Conservation (phyloP, 2,797 vertebrate species). For the Channallabes apus region DNA sequence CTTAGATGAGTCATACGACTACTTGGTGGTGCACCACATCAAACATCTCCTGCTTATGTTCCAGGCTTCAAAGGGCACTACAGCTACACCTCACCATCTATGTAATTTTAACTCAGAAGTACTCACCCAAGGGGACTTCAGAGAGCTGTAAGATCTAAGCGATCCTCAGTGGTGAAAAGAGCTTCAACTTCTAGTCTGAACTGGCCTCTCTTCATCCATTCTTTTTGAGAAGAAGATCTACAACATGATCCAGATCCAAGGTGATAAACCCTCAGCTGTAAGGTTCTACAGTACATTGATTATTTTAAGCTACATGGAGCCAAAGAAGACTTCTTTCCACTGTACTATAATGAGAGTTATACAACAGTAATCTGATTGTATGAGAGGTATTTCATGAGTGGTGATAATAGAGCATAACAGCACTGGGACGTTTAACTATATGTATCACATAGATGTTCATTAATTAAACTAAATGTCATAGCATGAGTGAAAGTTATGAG, state of each 20-base stretch:
- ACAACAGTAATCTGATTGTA: too few relatives aligned
- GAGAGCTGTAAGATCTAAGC: not conserved
- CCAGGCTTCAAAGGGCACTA: not conserved
- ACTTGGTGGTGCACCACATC: not conserved
- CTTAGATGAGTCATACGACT: not conserved
- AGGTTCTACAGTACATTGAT: not conserved
- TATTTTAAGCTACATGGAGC: not conserved
- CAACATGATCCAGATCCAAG: not conserved
- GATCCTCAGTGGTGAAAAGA: not conserved
- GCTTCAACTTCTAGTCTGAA: not conserved
- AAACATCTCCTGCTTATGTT: not conserved
- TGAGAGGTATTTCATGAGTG: too few relatives aligned
- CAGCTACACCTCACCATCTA: constrained; percentile 1
- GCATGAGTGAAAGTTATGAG: too few relatives aligned
- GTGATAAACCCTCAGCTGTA: not conserved
- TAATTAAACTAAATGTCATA: too few relatives aligned
- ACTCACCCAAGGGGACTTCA: not conserved
- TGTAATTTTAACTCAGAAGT: not conserved
- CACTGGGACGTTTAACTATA: too few relatives aligned
- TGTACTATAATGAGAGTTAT: not conserved
- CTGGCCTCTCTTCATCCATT: not conserved
- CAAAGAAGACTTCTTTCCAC: not conserved
- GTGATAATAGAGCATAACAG: too few relatives aligned
- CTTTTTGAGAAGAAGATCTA: not conserved
- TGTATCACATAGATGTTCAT: too few relatives aligned